Conservation (phyloP, 2,888 invertebrate species). For the Pandemis cinnamomeana region DNA sequence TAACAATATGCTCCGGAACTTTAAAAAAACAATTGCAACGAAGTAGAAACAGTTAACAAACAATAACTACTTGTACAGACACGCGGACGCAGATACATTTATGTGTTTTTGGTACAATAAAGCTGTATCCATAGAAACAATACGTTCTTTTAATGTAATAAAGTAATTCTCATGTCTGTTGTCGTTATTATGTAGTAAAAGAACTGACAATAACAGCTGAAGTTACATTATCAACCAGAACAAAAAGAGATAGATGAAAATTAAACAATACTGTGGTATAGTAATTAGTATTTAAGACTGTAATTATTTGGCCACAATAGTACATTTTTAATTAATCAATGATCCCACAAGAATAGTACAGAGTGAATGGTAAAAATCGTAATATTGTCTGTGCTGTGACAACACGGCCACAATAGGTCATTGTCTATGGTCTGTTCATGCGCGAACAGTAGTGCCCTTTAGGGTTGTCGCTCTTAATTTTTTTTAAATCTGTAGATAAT, state of each 20-base stretch:
- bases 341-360: conserved; percentile 4
- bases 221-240: too few relatives aligned
- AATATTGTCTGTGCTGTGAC: conserved; percentile 12
- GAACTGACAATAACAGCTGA: too few relatives aligned
- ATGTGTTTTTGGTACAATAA: neutral
- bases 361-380: neutral
- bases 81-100: neutral
- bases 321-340: conserved; percentile 17
- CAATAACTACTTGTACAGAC: neutral
- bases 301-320: conserved; percentile 10
- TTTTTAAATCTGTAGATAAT: too few relatives aligned
- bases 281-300: neutral
- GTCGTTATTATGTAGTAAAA: too few relatives aligned
- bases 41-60: neutral
- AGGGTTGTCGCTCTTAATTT: neutral
- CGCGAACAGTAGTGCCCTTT: neutral
- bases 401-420: conserved; percentile 25
- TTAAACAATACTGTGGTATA: neutral
- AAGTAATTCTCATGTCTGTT: too few relatives aligned
- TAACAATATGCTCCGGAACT: neutral
- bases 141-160: too few relatives aligned
- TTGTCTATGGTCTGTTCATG: conserved; percentile 7
- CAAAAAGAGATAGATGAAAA: neutral
- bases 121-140: neutral
- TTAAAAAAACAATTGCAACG: neutral